A percentile compares a stretch with the other conserved stretches of the same genome.
These are phyloP conservation scores for Montipora sp. DNA, from an alignment of 64 coral and sea anemone genomes.

Conservation along the genomic window DNA sequence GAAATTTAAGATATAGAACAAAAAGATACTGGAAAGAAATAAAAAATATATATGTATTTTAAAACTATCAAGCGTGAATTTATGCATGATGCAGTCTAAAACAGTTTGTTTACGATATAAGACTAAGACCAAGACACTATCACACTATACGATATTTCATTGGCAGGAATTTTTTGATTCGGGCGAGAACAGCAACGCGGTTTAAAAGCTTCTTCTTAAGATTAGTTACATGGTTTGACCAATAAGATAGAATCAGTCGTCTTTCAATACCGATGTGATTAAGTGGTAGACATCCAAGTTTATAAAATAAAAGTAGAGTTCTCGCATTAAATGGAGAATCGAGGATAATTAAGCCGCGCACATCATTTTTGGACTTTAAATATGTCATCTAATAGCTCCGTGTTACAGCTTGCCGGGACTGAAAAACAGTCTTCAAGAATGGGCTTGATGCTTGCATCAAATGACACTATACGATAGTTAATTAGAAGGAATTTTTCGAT, in stretches of 20 bases:
- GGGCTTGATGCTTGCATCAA: constrained; percentile 52
- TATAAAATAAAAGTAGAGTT: not conserved
- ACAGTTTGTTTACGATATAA: too few species aligned
- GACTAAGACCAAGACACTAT: too few species aligned
- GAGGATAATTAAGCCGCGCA: constrained; percentile 2
- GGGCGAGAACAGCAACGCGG: too few species aligned
- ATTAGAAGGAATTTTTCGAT: constrained; percentile 19
- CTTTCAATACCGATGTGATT: not conserved
- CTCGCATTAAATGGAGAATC: not conserved
- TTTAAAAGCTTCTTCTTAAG: too few species aligned
- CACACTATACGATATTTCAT: too few species aligned
- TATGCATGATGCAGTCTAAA: too few species aligned
- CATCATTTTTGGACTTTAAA: constrained; percentile 48
- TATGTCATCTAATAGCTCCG: constrained; percentile 22
- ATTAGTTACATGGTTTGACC: too few species aligned
- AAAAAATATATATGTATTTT: too few species aligned
- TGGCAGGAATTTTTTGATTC: too few species aligned
- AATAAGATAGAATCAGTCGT: not conserved
- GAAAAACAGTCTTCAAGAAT: constrained; percentile 56
- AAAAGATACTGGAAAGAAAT: too few species aligned
- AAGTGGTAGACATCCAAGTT: not conserved
- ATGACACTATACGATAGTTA: constrained; percentile 44
- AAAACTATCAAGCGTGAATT: too few species aligned
- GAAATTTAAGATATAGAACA: too few species aligned
- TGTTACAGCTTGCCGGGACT: constrained; percentile 57